Percentiles rank a stretch among this genome's conserved stretches.
These are phyloP conservation scores for Ficedula albicollis DNA, from an alignment of 2,797 vertebrate species.

Conservation along the genomic window DNA sequence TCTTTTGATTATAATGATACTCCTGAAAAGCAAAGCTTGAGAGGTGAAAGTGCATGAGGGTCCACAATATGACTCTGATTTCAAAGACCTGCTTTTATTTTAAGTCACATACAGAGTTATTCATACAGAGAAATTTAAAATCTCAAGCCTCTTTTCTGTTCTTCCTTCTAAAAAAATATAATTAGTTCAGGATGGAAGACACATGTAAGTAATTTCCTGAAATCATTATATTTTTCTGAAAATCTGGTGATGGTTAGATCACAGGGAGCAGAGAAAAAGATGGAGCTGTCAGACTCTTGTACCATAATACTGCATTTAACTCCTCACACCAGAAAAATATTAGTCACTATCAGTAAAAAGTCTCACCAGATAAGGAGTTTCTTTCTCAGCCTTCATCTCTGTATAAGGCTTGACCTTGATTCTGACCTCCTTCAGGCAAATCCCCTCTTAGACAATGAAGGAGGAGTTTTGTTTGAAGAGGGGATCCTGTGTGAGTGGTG, in stretches of 20 bases:
- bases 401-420: not conserved
- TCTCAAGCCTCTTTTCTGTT: slow-evolving; percentile 79
- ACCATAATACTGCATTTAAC: slow-evolving; percentile 51
- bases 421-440: not conserved
- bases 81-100: slow-evolving; percentile 86
- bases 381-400: slow-evolving; percentile 60
- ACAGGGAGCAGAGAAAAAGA: not conserved
- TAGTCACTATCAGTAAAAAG: slow-evolving; percentile 72
- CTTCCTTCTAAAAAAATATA: not conserved
- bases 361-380: slow-evolving; percentile 63
- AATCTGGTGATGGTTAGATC: slow-evolving; percentile 76
- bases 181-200: slow-evolving; percentile 5
- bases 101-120: slow-evolving; percentile 86
- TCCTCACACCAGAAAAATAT: slow-evolving; percentile 77
- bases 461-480: not conserved
- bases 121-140: slow-evolving; percentile 86
- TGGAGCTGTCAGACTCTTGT: not conserved
- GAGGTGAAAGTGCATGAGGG: not conserved
- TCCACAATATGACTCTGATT: slow-evolving; percentile 61
- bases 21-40: not conserved
- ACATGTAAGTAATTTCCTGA: slow-evolving; percentile 57
- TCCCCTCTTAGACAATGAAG: not conserved
- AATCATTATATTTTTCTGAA: slow-evolving; percentile 40
- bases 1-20: not conserved
- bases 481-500: not conserved